Evolutionary conservation across 2,888 invertebrate genomes (phyloP).

Genomic region (Octonoba sinensis): DNA sequence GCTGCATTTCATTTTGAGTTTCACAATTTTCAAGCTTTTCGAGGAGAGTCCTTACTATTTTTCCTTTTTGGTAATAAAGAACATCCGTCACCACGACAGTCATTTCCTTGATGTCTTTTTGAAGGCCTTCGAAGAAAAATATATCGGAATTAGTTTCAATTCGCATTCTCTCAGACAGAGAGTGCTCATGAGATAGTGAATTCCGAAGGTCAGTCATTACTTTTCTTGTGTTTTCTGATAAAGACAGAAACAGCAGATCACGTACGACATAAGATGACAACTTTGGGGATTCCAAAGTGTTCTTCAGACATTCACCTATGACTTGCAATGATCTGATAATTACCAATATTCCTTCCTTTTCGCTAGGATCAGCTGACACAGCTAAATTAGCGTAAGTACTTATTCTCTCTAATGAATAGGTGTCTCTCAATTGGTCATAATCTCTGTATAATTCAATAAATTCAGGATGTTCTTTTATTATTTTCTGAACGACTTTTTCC

Average conservation of each 20-base stretch:
- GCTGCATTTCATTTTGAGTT: too few species aligned
- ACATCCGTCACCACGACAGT: not conserved
- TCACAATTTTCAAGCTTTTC: too few species aligned
- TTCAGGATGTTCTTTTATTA: not conserved
- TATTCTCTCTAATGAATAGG: conserved; percentile 15
- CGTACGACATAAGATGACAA: not conserved
- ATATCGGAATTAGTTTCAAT: not conserved
- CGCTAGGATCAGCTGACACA: not conserved
- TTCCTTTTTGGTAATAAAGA: conserved; percentile 5
- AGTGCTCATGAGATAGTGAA: conserved; percentile 15
- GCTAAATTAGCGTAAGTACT: conserved; percentile 8
- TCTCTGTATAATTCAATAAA: conserved; percentile 14
- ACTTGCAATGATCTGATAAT: conserved; percentile 30
- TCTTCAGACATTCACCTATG: conserved; percentile 23
- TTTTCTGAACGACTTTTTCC: not conserved
- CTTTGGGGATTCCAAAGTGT: conserved; percentile 24
- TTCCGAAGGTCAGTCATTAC: conserved; percentile 10
- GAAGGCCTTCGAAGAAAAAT: conserved; percentile 15
- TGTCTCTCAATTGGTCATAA: conserved; percentile 15
- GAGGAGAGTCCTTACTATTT: not conserved
- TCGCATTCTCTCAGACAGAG: not conserved
- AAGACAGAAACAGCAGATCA: conserved; percentile 6
- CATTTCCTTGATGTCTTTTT: conserved; percentile 13
- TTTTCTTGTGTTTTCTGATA: conserved; percentile 12
- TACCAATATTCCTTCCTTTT: not conserved